Percentiles rank a stretch among this genome's conserved stretches.
Evolutionary conservation across 2,888 invertebrate species (phyloP).

Genomic region (Eupithecia subumbrata): DNA sequence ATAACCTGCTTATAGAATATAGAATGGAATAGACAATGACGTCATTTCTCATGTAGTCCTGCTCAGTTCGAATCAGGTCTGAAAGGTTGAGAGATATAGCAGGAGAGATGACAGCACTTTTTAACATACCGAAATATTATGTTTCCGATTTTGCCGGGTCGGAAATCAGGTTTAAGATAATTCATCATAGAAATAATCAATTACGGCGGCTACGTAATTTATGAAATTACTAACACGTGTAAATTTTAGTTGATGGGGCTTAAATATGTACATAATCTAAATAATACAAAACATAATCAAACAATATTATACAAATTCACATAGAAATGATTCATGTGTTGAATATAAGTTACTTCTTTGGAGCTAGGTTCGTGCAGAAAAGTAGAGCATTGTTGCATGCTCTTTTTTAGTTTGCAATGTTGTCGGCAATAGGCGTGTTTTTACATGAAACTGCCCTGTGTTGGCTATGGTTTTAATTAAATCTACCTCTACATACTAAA

Average conservation of each 20-base stretch:
- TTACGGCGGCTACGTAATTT: no score
- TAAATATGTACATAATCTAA: no score
- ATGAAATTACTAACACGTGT: no score
- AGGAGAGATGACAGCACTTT: no score
- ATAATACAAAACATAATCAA: no score
- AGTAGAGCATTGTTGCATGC: background rate
- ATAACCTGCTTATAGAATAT: no score
- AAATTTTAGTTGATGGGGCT: no score
- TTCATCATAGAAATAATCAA: no score
- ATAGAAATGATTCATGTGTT: background rate
- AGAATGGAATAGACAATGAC: background rate
- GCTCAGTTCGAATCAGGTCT: background rate
- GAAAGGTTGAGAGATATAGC: background rate
- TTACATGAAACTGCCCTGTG: background rate
- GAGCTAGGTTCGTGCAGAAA: background rate
- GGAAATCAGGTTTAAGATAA: no score
- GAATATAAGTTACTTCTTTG: background rate
- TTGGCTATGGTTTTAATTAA: background rate
- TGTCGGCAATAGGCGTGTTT: background rate
- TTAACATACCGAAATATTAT: no score
- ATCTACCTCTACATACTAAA: background rate
- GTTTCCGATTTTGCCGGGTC: no score
- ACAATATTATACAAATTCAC: no score
- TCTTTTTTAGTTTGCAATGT: background rate
- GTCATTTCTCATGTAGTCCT: background rate